Evolutionary conservation across 2,888 invertebrate genomes (phyloP), one percentile per base, ranked within the genome.

Genomic region (Acrobasis suavella): DNA sequence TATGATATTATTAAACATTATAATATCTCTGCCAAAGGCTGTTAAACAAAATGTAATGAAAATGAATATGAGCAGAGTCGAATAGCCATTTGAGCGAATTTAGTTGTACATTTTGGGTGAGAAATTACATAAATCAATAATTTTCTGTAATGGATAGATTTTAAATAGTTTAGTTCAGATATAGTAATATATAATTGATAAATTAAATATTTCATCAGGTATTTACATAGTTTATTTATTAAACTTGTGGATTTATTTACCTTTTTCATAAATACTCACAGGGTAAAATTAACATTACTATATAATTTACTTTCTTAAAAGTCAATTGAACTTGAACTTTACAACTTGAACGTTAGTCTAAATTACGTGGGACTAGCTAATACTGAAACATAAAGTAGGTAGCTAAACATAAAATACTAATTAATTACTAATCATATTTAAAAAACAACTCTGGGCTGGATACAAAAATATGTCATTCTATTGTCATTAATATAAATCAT

Each of bases 151-250:
- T n/a, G n/a, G n/a, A n/a, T n/a, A n/a, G n/a, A n/a, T n/a, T n/a
- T n/a, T n/a, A n/a, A n/a, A n/a, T n/a, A n/a, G n/a, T n/a, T n/a
- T n/a, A 32, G 7, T 32, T 32, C 32, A 32, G 32, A 22, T 32
- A 32, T 6, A 32, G 7, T 32, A 32, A 32, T 32, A 32, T 32
- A 32, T 22, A 22, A 39, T 46, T 12, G n/a, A 6, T n/a, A n/a
- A 46, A 46, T 14, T 2, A 46, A 46, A 46, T n/a, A 14, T 6
- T n/a, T n/a, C 8, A 51, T 17, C 17, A 17, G 38, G 9, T 56
- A 58, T 58, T 58, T 58, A 46, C 58, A 58, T 10, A 46, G 3
- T 58, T 58, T 49, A 58, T 49, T 7, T 58, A 22, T 49, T 37
- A 56, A 16, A 10, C 16, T 50, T 50, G 50, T 9, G 38, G 22